Percentiles rank a stretch among this genome's conserved stretches.
Evolutionary conservation across 1,140 invertebrate species (phyloP).

Genomic region (Idris sp.): DNA sequence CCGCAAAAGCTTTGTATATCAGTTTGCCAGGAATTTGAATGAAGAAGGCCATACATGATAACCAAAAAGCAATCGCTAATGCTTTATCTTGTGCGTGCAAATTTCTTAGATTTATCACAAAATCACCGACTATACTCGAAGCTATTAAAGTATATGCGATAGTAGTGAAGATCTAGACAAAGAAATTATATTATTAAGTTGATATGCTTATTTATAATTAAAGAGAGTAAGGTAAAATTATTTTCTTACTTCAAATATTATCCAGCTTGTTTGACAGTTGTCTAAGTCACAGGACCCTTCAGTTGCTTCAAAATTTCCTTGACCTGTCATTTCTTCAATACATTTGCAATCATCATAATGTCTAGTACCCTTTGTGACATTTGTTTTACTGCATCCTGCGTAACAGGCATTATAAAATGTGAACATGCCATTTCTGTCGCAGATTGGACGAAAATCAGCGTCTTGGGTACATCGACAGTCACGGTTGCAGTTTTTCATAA

Average conservation of each 20-base stretch:
- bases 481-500: conserved; percentile 80
- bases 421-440: conserved; percentile 77
- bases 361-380: conserved; percentile 72
- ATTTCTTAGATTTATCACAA: conserved; percentile 79
- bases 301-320: conserved; percentile 70
- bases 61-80: conserved; percentile 79
- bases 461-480: conserved; percentile 81
- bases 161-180: conserved; percentile 62
- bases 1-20: conserved; percentile 77
- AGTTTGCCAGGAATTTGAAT: conserved; percentile 80
- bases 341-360: conserved; percentile 80
- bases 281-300: conserved; percentile 80
- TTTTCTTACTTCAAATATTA: conserved; percentile 77
- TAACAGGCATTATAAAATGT: conserved; percentile 86
- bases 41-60: conserved; percentile 78
- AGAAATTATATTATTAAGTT: too few relatives aligned
- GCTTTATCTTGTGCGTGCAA: conserved; percentile 80
- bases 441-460: conserved; percentile 83
- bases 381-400: conserved; percentile 81
- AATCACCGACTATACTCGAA: conserved; percentile 79
- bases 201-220: neutral
- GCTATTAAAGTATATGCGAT: conserved; percentile 66
- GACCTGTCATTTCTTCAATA: conserved; percentile 63
- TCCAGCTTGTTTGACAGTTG: conserved; percentile 78
- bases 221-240: conserved; percentile 7